Evolutionary conservation across 2,888 invertebrate species (phyloP).

Genomic region (Patella pellucida): DNA sequence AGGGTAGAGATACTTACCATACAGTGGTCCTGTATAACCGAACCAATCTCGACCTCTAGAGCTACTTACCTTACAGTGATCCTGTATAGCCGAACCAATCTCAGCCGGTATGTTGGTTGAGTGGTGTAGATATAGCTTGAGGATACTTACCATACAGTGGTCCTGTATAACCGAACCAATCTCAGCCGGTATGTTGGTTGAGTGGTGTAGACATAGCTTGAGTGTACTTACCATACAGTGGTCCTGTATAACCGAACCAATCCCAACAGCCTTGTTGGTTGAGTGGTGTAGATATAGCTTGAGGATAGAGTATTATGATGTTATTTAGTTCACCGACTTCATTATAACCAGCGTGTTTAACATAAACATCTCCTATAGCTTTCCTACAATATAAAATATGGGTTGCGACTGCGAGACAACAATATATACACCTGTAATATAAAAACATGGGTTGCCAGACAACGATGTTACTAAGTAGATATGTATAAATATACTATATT

Average conservation of each 20-base stretch:
- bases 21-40: neutral
- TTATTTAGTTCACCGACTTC: slow-evolving; percentile 52
- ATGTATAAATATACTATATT: too few species aligned
- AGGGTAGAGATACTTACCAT: slow-evolving; percentile 45
- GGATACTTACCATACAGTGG: slow-evolving; percentile 36
- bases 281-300: slow-evolving; percentile 29
- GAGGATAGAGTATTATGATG: slow-evolving; percentile 56
- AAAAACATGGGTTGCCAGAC: too few species aligned
- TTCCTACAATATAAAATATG: slow-evolving; percentile 24
- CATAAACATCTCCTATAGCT: slow-evolving; percentile 40
- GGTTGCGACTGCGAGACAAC: too few species aligned
- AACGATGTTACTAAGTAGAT: too few species aligned
- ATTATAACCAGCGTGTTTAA: slow-evolving; percentile 47
- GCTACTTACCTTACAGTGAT: slow-evolving; percentile 34
- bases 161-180: slow-evolving; percentile 48
- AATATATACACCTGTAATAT: too few species aligned
- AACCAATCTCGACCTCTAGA: too few species aligned
- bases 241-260: slow-evolving; percentile 46
- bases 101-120: slow-evolving; percentile 43
- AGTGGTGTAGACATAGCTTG: slow-evolving; percentile 33
- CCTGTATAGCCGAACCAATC: slow-evolving; percentile 50
- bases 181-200: slow-evolving; percentile 45
- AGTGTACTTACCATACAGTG: slow-evolving; percentile 40
- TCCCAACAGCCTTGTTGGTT: slow-evolving; percentile 48
- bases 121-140: neutral